Conservation (phyloP, 2,797 vertebrate species). For the Vultur gryphus region DNA sequence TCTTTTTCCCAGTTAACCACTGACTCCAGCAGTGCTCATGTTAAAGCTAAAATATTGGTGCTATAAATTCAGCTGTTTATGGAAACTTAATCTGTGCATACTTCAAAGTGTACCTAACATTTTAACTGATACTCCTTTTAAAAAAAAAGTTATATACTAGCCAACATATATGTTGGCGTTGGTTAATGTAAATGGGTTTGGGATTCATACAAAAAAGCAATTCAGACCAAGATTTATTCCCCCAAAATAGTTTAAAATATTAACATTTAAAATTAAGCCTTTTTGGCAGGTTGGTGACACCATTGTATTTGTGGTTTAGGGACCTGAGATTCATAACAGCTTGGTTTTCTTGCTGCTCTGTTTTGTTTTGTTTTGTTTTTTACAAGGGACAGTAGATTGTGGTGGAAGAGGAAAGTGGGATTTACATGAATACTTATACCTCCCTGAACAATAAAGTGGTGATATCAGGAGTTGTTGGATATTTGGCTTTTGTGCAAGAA, state of each 20-base stretch:
- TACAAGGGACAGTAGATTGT: not conserved
- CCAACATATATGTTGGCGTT: slow-evolving; percentile 40
- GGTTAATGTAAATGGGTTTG: slow-evolving; percentile 27
- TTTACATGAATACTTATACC: not conserved
- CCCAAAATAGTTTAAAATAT: slow-evolving; percentile 13
- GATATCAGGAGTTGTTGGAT: slow-evolving; percentile 10
- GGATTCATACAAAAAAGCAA: slow-evolving; percentile 19
- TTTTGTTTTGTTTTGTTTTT: not conserved
- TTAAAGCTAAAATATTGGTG: slow-evolving; percentile 63
- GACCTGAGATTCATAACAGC: not conserved
- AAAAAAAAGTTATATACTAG: slow-evolving; percentile 3
- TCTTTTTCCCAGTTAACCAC: slow-evolving; percentile 15
- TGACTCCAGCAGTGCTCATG: slow-evolving; percentile 21
- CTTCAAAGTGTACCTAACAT: slow-evolving; percentile 45
- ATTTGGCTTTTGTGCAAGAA: slow-evolving; percentile 54
- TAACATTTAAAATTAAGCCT: slow-evolving; percentile 3
- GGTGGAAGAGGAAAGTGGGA: not conserved
- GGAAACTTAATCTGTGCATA: slow-evolving; percentile 40
- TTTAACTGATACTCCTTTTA: slow-evolving; percentile 37
- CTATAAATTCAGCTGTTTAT: slow-evolving; percentile 65
- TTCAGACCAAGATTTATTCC: slow-evolving; percentile 30
- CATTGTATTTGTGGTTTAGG: not conserved
- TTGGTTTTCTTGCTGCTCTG: not conserved
- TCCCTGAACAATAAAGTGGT: not conserved
- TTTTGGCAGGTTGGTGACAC: slow-evolving; percentile 27